These are phyloP conservation scores for Drosophila longiperda DNA, from an alignment of 2,888 invertebrate genomes.

Conservation along the genomic window DNA sequence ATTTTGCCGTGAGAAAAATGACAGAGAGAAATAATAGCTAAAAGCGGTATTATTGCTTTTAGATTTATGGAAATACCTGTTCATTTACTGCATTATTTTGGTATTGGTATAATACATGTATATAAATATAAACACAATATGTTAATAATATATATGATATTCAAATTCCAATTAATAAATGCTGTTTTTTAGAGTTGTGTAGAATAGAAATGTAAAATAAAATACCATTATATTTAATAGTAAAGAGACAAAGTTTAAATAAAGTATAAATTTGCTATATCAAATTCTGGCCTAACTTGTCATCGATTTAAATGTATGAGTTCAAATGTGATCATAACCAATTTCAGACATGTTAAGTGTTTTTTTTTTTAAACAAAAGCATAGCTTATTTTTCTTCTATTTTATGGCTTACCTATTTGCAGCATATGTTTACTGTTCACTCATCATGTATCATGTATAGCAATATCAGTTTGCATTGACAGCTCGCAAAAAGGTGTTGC, in stretches of 20 bases:
- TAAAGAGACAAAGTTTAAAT: not conserved
- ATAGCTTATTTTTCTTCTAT: not conserved
- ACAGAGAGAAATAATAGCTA: no score
- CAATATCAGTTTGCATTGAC: slow-evolving; percentile 7
- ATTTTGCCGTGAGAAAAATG: not conserved
- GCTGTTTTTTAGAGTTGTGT: not conserved
- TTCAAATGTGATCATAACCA: not conserved
- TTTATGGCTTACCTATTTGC: slow-evolving; percentile 22
- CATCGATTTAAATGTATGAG: not conserved
- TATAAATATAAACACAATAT: not conserved
- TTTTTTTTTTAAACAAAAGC: no score
- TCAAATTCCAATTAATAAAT: not conserved
- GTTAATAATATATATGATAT: not conserved
- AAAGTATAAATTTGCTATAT: not conserved
- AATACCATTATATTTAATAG: not conserved
- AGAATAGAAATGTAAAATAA: not conserved
- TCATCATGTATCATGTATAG: not conserved
- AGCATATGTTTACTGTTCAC: slow-evolving; percentile 1
- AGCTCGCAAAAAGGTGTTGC: slow-evolving; percentile 12
- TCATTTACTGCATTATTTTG: not conserved
- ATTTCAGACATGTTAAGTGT: not conserved
- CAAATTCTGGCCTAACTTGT: not conserved
- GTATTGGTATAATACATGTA: not conserved
- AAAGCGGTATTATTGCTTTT: not conserved
- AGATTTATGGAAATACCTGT: not conserved